These are phyloP conservation scores for Phorcus lineatus DNA, from an alignment of 2,888 invertebrate species.

Conservation along the genomic window DNA sequence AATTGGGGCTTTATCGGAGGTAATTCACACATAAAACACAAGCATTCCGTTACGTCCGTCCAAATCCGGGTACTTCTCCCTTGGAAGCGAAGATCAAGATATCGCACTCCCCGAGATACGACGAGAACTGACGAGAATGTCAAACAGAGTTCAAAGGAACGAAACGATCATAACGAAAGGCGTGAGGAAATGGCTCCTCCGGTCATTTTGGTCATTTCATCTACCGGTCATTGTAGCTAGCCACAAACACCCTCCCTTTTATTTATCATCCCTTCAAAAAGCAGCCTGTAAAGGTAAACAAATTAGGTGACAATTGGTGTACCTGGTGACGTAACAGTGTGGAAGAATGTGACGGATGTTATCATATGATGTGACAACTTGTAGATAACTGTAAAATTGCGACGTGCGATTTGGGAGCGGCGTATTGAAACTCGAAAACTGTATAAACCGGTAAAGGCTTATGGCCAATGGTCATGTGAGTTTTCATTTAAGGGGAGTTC, in stretches of 20 bases:
- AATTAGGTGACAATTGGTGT: constrained; percentile 1
- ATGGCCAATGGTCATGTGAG: too few species aligned
- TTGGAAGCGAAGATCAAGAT: constrained; percentile 13
- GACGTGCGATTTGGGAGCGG: too few species aligned
- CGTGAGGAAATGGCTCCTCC: too few species aligned
- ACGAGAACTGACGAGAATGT: constrained; percentile 1
- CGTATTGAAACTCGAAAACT: too few species aligned
- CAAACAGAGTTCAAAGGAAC: constrained; percentile 17
- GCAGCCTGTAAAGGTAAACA: not conserved
- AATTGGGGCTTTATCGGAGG: not conserved
- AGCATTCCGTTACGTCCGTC: not conserved
- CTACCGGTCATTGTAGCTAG: too few species aligned
- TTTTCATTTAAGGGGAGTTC: too few species aligned
- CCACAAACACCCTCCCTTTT: too few species aligned
- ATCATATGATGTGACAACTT: too few species aligned
- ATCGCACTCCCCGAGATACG: not conserved
- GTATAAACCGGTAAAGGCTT: too few species aligned
- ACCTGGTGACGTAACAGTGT: not conserved
- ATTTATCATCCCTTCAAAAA: too few species aligned
- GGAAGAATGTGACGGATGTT: not conserved
- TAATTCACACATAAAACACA: constrained; percentile 12
- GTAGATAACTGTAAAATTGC: too few species aligned
- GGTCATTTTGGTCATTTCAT: too few species aligned
- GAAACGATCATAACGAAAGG: not conserved
- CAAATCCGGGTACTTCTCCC: not conserved